These are phyloP conservation scores for Smutsia gigantea DNA, from an alignment of 2,797 vertebrate genomes.

Conservation along the genomic window DNA sequence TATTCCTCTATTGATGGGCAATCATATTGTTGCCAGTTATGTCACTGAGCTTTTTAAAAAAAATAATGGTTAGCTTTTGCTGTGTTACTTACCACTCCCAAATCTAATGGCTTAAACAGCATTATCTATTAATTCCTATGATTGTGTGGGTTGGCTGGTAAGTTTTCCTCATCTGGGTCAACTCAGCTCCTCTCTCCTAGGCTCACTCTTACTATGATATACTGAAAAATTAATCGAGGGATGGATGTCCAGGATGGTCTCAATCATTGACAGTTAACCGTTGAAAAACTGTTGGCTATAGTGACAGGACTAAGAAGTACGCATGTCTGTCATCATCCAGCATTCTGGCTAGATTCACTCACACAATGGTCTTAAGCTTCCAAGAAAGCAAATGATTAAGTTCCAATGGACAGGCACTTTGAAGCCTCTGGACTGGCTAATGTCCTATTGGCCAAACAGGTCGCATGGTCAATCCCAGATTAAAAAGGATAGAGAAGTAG, in stretches of 20 bases:
- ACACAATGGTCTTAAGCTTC: neutral
- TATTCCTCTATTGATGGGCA: neutral
- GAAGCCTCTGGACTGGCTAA: neutral
- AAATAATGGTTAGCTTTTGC: neutral
- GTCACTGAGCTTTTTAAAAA: neutral
- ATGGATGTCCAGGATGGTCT: neutral
- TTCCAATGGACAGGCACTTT: neutral
- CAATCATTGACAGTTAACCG: neutral
- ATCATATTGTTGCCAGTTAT: neutral
- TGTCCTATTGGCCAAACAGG: neutral
- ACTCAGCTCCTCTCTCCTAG: neutral
- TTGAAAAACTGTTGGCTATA: neutral
- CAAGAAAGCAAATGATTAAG: neutral
- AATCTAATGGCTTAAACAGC: neutral
- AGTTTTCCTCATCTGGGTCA: neutral
- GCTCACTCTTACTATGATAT: neutral
- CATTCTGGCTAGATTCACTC: neutral
- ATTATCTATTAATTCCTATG: neutral
- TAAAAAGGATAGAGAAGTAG: slow-evolving; percentile 2
- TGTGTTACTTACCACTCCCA: neutral
- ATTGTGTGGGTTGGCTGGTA: neutral
- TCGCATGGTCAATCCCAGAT: neutral
- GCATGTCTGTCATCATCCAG: neutral
- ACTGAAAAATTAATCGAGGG: neutral
- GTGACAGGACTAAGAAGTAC: neutral